phyloP scores from a whole-genome alignment of 2,797 vertebrate species.

The Emydoidea blandingii region DNA sequence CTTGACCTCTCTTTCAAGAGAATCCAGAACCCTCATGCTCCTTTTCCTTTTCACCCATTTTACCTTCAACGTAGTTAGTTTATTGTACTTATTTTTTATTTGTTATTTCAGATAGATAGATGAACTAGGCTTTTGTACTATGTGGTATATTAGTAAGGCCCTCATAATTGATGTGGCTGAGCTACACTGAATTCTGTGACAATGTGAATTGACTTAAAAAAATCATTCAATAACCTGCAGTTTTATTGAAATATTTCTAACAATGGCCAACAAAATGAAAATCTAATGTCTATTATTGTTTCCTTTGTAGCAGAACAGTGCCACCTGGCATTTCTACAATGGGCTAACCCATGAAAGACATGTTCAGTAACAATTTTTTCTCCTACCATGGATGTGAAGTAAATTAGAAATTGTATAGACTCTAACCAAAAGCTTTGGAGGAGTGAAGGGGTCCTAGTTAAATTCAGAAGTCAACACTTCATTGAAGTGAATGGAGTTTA shows the following conservation, averaged over 20 bases:
- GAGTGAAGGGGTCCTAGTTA: background rate
- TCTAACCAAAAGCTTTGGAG: background rate
- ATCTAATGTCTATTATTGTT: constrained; percentile 20
- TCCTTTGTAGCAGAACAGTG: background rate
- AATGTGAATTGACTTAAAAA: constrained; percentile 23
- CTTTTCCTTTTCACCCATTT: constrained; percentile 19
- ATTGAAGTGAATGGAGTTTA: background rate
- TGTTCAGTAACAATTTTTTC: constrained; percentile 5
- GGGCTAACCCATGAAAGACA: constrained; percentile 19
- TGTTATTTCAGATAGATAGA: constrained; percentile 17
- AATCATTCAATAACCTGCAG: background rate
- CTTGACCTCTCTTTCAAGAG: background rate
- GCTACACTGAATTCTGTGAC: background rate
- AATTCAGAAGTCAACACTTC: constrained; percentile 7
- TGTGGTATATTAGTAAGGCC: constrained; percentile 4
- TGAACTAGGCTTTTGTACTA: constrained; percentile 46
- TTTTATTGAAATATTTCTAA: background rate
- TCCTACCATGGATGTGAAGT: background rate
- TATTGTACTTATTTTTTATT: constrained; percentile 37
- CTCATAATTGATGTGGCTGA: background rate
- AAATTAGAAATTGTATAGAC: background rate
- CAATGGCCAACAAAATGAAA: background rate
- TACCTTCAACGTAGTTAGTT: constrained; percentile 2
- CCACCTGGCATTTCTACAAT: constrained; percentile 34
- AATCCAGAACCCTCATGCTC: background rate